Conservation (phyloP, 2,888 invertebrate species). For the Adelognathus sp. region DNA sequence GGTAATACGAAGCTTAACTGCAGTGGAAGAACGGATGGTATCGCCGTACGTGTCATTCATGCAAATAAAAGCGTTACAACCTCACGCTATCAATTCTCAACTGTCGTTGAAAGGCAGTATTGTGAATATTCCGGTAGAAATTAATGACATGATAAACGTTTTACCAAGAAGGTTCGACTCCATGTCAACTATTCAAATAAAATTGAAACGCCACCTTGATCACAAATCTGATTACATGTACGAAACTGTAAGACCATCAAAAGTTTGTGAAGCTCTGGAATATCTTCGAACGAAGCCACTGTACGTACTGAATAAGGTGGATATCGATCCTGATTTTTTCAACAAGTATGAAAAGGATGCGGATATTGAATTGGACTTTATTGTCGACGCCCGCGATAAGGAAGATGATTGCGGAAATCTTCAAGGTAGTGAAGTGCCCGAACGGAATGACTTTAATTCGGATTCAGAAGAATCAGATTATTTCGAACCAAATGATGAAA, state of each 20-base stretch:
- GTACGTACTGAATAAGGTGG: conserved; percentile 39
- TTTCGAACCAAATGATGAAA: not conserved
- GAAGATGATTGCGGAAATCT: not conserved
- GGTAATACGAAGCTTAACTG: conserved; percentile 59
- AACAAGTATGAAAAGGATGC: conserved; percentile 31
- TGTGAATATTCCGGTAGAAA: conserved; percentile 60
- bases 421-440: too few species aligned
- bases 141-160: conserved; percentile 50
- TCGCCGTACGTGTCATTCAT: conserved; percentile 74
- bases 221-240: conserved; percentile 68
- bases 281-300: conserved; percentile 37
- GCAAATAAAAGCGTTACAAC: conserved; percentile 71
- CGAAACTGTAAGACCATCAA: conserved; percentile 67
- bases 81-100: conserved; percentile 68
- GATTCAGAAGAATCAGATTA: conserved; percentile 1
- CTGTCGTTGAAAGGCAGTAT: conserved; percentile 70
- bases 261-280: conserved; percentile 44
- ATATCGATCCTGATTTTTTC: conserved; percentile 42
- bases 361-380: conserved; percentile 31
- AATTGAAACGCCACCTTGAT: conserved; percentile 68
- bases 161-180: conserved; percentile 61
- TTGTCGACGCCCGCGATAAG: conserved; percentile 39
- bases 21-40: conserved; percentile 74
- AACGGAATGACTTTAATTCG: not conserved
- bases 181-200: conserved; percentile 66